phyloP scores from a whole-genome alignment of 2,888 invertebrate species.

The Brachyptera risi region DNA sequence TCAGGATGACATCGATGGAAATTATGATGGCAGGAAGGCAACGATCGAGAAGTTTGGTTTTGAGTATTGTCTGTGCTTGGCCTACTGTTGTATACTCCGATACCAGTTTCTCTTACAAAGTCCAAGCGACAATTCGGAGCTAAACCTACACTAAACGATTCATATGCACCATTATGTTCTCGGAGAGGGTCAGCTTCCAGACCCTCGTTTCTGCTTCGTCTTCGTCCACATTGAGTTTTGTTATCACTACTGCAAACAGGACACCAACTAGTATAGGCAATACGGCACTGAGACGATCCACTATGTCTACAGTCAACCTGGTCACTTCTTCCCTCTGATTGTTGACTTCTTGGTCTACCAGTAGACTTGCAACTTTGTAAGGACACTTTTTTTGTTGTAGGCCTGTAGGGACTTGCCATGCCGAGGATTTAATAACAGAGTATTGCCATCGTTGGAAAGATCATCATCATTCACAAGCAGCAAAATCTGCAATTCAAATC shows the following conservation, averaged over 20 bases:
- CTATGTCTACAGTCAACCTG: not conserved
- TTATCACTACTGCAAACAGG: conserved; percentile 26
- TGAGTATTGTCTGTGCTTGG: not conserved
- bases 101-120: not conserved
- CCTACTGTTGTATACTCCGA: not conserved
- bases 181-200: conserved; percentile 30
- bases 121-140: not conserved
- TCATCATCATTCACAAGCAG: not conserved
- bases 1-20: not conserved
- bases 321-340: not conserved
- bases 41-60: not conserved
- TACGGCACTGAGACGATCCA: conserved; percentile 7
- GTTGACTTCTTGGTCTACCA: not conserved
- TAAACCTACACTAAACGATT: conserved; percentile 20
- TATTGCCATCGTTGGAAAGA: not conserved
- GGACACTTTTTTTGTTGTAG: conserved; percentile 29
- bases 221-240: conserved; percentile 16
- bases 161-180: conserved; percentile 26
- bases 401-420: conserved; percentile 30
- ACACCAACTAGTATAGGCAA: conserved; percentile 23
- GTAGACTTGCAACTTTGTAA: conserved; percentile 13
- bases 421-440: not conserved
- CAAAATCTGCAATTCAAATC: not conserved
- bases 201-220: conserved; percentile 29
- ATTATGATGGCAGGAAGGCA: not conserved